Percentiles rank a stretch among this genome's conserved stretches.
phyloP scores from a whole-genome alignment of 2,113 vertebrate species.

The Haemorhous mexicanus region DNA sequence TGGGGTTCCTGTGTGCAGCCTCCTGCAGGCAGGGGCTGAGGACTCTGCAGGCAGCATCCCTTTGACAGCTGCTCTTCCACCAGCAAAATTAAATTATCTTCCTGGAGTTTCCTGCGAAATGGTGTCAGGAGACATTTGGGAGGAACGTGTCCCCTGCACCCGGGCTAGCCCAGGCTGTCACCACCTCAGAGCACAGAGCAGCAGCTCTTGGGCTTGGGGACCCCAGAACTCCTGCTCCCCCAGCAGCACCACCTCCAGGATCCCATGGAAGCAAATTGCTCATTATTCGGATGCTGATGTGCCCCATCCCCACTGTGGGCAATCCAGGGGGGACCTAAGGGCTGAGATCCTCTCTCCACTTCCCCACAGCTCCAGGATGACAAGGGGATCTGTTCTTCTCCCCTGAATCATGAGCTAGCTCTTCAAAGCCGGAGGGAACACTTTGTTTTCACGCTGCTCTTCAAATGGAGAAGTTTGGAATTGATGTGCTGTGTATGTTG shows the following conservation, averaged over 20 bases:
- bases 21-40: neutral
- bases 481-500: neutral
- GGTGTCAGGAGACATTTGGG: accelerated
- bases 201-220: accelerated
- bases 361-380: neutral
- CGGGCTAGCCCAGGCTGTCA: neutral
- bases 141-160: neutral
- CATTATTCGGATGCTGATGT: accelerated
- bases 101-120: neutral
- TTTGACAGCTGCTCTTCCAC: neutral
- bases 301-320: accelerated
- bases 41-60: neutral
- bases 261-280: accelerated
- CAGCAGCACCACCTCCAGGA: neutral
- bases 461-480: neutral
- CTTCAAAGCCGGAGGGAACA: neutral
- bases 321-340: neutral
- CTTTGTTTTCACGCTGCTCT: neutral
- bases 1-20: neutral
- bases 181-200: neutral
- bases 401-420: neutral
- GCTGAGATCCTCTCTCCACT: neutral
- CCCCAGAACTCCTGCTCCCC: neutral
- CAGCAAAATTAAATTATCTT: neutral
- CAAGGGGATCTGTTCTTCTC: neutral